phyloP scores from a whole-genome alignment of 2,888 invertebrate species.

The Heterodera filipjevi region DNA sequence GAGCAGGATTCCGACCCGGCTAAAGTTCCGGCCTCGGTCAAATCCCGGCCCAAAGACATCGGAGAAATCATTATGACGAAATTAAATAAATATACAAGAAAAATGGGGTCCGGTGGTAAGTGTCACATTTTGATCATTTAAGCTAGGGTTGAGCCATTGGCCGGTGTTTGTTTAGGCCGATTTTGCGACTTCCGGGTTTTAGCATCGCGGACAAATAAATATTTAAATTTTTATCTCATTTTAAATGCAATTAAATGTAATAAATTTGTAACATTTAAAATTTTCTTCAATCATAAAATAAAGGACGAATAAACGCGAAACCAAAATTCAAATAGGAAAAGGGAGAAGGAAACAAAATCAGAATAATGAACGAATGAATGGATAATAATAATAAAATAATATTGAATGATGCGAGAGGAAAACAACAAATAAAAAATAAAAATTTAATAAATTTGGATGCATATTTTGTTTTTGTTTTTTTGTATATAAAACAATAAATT shows the following conservation, averaged over 20 bases:
- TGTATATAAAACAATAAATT: not conserved
- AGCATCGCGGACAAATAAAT: not conserved
- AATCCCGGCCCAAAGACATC: too few relatives aligned
- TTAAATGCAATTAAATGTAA: not conserved
- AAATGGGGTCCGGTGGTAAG: too few relatives aligned
- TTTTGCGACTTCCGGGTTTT: too few relatives aligned
- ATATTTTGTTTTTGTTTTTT: not conserved
- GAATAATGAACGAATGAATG: not conserved
- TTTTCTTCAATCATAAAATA: not conserved
- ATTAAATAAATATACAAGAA: too few relatives aligned
- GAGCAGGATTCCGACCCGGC: too few relatives aligned
- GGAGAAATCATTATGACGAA: too few relatives aligned
- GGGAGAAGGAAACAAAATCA: not conserved
- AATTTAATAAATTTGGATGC: not conserved
- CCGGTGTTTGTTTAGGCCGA: too few relatives aligned
- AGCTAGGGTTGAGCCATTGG: too few relatives aligned
- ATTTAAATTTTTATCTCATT: not conserved
- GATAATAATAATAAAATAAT: not conserved
- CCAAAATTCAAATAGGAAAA: slow-evolving; percentile 12
- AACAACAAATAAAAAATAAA: not conserved
- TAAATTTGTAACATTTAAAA: slow-evolving; percentile 2
- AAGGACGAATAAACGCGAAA: not conserved
- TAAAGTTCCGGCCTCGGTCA: too few relatives aligned
- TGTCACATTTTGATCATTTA: too few relatives aligned
- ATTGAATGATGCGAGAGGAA: not conserved